Percentiles rank a stretch among this genome's conserved stretches.
Conservation (phyloP, 2,113 vertebrate species). For the Verasper variegatus region DNA sequence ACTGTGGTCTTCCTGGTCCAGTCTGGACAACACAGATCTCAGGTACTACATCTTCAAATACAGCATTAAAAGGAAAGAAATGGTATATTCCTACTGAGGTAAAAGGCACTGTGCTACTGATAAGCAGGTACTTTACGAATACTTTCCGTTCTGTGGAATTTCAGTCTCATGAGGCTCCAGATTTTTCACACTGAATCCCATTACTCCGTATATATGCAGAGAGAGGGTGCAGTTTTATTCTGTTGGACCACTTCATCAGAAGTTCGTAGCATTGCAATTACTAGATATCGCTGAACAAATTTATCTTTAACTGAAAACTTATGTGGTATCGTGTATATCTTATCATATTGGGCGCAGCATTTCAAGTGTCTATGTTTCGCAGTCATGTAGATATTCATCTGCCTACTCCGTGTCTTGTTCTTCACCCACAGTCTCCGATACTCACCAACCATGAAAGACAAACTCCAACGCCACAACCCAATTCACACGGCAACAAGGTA, state of each 20-base stretch:
- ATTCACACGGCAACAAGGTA: slow-evolving; percentile 74
- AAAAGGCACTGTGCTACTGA: too few relatives aligned
- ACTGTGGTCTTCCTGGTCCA: slow-evolving; percentile 93
- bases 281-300: slow-evolving; percentile 23
- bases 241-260: slow-evolving; percentile 7
- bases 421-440: slow-evolving; percentile 64
- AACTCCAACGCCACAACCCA: slow-evolving; percentile 41
- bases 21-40: slow-evolving; percentile 86
- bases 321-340: neutral
- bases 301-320: slow-evolving; percentile 10
- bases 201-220: slow-evolving; percentile 3
- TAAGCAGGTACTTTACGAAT: neutral
- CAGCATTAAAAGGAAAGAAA: neutral
- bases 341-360: neutral
- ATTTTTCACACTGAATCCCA: slow-evolving; percentile 19
- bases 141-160: neutral
- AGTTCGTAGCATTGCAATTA: slow-evolving; percentile 18
- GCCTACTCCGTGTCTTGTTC: slow-evolving; percentile 38
- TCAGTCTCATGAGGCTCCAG: neutral
- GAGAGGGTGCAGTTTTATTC: neutral
- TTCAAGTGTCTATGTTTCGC: slow-evolving; percentile 16
- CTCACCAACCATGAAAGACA: slow-evolving; percentile 60
- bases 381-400: slow-evolving; percentile 29
- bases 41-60: slow-evolving; percentile 82
- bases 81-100: neutral